Conservation (phyloP, 2,797 vertebrate genomes). For the Galaxias olidus region DNA sequence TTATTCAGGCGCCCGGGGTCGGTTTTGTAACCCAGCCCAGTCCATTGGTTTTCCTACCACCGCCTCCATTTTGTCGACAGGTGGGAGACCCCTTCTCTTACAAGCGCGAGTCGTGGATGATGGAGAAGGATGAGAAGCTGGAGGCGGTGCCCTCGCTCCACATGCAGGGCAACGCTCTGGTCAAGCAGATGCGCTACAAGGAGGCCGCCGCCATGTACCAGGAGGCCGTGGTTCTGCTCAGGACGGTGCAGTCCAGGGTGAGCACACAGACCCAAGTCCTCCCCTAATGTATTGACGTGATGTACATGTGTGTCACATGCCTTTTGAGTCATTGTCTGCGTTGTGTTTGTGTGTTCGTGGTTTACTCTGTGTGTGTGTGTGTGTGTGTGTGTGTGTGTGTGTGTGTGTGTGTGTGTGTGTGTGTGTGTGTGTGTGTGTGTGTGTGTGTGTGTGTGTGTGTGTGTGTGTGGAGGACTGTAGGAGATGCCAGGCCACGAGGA, state of each 20-base stretch:
- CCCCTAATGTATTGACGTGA: background rate
- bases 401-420: slow-evolving; percentile 23
- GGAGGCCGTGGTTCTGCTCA: slow-evolving; percentile 86
- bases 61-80: slow-evolving; percentile 65
- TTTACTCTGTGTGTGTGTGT: slow-evolving; percentile 10
- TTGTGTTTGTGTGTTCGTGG: slow-evolving; percentile 9
- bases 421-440: slow-evolving; percentile 15
- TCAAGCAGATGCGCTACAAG: slow-evolving; percentile 74
- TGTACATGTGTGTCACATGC: background rate
- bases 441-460: slow-evolving; percentile 18
- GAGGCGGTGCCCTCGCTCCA: slow-evolving; percentile 78
- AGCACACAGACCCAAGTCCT: slow-evolving; percentile 36
- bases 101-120: slow-evolving; percentile 87
- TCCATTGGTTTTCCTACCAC: background rate
- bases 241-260: slow-evolving; percentile 86
- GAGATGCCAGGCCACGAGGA: slow-evolving; percentile 81
- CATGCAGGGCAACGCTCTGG: slow-evolving; percentile 82
- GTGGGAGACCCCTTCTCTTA: slow-evolving; percentile 84
- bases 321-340: background rate
- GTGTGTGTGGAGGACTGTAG: slow-evolving; percentile 75
- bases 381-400: slow-evolving; percentile 13
- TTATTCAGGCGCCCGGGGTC: background rate
- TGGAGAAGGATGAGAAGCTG: slow-evolving; percentile 89
- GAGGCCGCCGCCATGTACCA: slow-evolving; percentile 84
- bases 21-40: slow-evolving; percentile 3